phyloP scores from a whole-genome alignment of 1,140 invertebrate genomes.

The Phocides pigmalion region DNA sequence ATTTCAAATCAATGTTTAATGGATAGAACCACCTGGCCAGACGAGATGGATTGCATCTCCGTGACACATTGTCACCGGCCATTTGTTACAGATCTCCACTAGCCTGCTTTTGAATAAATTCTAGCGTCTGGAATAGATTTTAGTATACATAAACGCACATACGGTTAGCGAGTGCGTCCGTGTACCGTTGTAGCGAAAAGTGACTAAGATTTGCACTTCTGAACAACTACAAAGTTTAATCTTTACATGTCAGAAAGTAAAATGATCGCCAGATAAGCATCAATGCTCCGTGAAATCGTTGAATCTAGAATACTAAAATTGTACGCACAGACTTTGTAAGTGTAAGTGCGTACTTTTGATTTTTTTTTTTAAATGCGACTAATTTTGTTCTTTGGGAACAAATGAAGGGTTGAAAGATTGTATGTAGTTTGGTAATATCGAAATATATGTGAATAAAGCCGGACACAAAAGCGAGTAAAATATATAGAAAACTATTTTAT shows the following conservation, averaged over 20 bases:
- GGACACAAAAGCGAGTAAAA: too few relatives aligned
- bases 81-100: constrained; percentile 65
- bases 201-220: background rate
- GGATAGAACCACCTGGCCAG: constrained; percentile 77
- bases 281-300: too few relatives aligned
- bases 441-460: too few relatives aligned
- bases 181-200: constrained; percentile 50
- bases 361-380: too few relatives aligned
- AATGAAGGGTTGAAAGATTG: too few relatives aligned
- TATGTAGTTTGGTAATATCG: too few relatives aligned
- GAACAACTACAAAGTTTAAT: constrained; percentile 34
- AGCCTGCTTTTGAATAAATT: constrained; percentile 61
- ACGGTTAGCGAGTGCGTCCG: constrained; percentile 31
- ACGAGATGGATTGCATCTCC: constrained; percentile 73
- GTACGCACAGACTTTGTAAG: too few relatives aligned
- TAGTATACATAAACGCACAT: constrained; percentile 44
- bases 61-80: constrained; percentile 73
- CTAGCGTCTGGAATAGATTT: constrained; percentile 48
- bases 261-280: too few relatives aligned
- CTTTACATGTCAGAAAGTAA: too few relatives aligned
- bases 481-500: constrained; percentile 6
- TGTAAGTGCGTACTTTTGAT: too few relatives aligned
- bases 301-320: too few relatives aligned
- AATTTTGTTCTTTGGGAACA: too few relatives aligned
- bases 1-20: constrained; percentile 73